Evolutionary conservation across 2,113 vertebrate species (phyloP).

Genomic region (Grantiella picta): DNA sequence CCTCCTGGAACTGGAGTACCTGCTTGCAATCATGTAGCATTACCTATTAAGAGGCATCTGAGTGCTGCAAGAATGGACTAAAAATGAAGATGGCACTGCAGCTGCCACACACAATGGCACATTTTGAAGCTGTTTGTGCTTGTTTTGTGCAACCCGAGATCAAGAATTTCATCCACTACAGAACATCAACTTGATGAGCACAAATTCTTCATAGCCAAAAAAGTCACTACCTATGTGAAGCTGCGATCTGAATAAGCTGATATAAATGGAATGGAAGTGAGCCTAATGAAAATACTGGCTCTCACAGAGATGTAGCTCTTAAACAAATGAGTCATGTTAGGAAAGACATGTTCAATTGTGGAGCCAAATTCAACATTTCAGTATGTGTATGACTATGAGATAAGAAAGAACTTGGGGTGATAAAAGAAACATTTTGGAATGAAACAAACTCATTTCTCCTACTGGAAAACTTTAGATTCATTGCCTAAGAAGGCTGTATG

Average conservation of each 20-base stretch:
- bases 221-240: not conserved
- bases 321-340: not conserved
- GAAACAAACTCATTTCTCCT: not conserved
- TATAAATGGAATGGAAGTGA: not conserved
- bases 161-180: not conserved
- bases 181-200: not conserved
- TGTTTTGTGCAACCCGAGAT: not conserved
- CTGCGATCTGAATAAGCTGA: not conserved
- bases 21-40: not conserved
- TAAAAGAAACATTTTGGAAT: not conserved
- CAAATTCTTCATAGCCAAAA: not conserved
- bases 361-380: not conserved
- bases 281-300: not conserved
- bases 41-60: not conserved
- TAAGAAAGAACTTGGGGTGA: not conserved
- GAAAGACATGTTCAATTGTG: not conserved
- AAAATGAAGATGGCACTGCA: not conserved
- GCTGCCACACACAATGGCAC: not conserved
- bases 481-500: rapidly evolving
- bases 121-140: not conserved
- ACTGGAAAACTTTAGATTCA: not conserved
- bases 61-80: not conserved
- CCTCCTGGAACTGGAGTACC: not conserved
- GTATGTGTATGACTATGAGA: not conserved
- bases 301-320: not conserved